phyloP scores from a whole-genome alignment of 2,888 invertebrate genomes.

The Parochlus steinenii region DNA sequence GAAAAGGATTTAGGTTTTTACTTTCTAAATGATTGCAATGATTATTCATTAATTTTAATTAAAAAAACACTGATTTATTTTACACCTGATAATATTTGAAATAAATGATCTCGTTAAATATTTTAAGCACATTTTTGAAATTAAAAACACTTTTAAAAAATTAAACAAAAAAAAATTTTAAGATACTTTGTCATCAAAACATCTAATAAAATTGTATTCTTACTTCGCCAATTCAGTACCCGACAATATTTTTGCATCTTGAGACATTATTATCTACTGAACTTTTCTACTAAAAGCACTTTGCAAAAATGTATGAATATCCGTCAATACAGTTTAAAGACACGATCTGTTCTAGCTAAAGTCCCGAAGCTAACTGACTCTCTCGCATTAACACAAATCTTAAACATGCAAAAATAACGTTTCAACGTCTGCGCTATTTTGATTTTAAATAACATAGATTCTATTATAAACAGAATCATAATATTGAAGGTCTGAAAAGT shows the following conservation, averaged over 20 bases:
- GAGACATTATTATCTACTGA: constrained; percentile 13
- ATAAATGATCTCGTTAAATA: constrained; percentile 1
- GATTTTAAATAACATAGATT: no score
- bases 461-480: no score
- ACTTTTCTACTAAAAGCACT: constrained; percentile 4
- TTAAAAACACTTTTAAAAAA: background rate
- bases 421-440: no score
- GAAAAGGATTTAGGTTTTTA: constrained; percentile 17
- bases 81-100: constrained; percentile 4
- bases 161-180: constrained; percentile 1
- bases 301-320: no score
- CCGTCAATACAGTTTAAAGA: no score
- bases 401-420: no score
- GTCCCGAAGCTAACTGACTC: no score
- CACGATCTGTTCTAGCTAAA: no score
- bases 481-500: no score
- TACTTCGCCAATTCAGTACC: constrained; percentile 55
- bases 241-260: constrained; percentile 37
- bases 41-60: background rate
- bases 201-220: constrained; percentile 19
- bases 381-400: no score
- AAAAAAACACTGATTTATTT: background rate
- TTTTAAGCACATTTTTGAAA: constrained; percentile 3
- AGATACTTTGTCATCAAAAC: no score
- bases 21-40: no score